Evolutionary conservation across 2,888 invertebrate species (phyloP), one percentile per base, ranked within the genome.

Genomic region (Holacanthella duospinosa): DNA sequence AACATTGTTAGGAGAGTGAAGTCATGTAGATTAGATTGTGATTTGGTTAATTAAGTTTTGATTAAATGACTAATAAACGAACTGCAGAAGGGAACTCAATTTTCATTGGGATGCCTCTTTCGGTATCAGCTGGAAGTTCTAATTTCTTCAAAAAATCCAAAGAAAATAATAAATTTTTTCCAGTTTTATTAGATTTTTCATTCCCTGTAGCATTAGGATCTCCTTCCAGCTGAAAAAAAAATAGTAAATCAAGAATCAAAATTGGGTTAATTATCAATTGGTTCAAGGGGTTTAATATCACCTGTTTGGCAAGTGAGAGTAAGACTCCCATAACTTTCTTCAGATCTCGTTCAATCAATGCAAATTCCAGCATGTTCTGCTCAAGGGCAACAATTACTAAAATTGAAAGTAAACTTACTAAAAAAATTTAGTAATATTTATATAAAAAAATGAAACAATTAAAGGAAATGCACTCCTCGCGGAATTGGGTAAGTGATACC

Each of bases 331-430:
- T 66, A 27, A 71, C 60, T 57, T 60, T 65, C 43, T 70, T 66
- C 27, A 70, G 53, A 27, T 71, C 71, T 26, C 59, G 24, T 1
- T 64, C 62, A 60, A 71, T 68, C 1, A 70, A 44, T 24, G 65
- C 67, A 9, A 67, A 65, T 58, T 71, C 71, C 29, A 71, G 57
- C 64, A 70, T 66, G 55, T 71, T 71, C 26, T 71, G 70, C 54
- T 71, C 71, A 16, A 71, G 44, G 1, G 70, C 71, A 0, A 69
- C 68, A 12, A 71, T 67, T n/a, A 68, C 71, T 71, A 48, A 36
- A 63, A 60, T n/a, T n/a, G n/a, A n/a, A n/a, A n/a, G 16, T 54
- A 54, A 64, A 1, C 21, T 2, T 58, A 36, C 26, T 19, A 19
- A 26, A n/a, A 43, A 21, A 29, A 12, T 58, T n/a, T 43, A 29